These are phyloP conservation scores for Dipodomys stephensi DNA, from an alignment of 2,113 vertebrate species.

Conservation along the genomic window DNA sequence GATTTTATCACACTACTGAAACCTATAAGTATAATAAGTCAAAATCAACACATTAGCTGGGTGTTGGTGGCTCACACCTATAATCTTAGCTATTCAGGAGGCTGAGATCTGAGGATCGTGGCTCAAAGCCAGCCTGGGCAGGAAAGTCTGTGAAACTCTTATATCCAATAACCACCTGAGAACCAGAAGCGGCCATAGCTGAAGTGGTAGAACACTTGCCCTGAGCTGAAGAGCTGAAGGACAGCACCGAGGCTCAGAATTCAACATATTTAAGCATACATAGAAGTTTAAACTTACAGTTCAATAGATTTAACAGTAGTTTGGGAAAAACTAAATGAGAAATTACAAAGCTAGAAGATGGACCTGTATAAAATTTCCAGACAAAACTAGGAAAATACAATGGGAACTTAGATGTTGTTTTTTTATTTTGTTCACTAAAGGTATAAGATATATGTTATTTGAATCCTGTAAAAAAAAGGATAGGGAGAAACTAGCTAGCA, in stretches of 20 bases:
- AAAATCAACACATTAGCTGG: not conserved
- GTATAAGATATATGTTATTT: not conserved
- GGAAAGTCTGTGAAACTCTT: too few species aligned
- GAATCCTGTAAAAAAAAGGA: not conserved
- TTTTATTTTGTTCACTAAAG: not conserved
- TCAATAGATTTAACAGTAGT: not conserved
- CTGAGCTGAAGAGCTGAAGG: too few species aligned
- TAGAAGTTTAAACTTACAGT: not conserved
- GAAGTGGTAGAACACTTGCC: too few species aligned
- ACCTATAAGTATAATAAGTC: constrained; percentile 29
- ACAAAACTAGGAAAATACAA: constrained; percentile 2
- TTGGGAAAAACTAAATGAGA: constrained; percentile 16
- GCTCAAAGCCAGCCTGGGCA: too few species aligned
- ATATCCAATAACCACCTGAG: too few species aligned
- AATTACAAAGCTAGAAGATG: not conserved
- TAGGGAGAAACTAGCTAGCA: not conserved
- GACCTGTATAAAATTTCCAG: not conserved
- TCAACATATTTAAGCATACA: not conserved
- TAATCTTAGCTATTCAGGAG: too few species aligned
- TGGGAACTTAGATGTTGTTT: too few species aligned
- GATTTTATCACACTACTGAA: not conserved
- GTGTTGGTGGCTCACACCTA: too few species aligned
- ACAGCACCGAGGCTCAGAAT: too few species aligned
- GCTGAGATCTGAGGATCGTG: too few species aligned
- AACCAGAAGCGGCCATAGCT: too few species aligned